These are phyloP conservation scores for Bradynema listronoti DNA, from an alignment of 1,140 invertebrate genomes.

Conservation along the genomic window DNA sequence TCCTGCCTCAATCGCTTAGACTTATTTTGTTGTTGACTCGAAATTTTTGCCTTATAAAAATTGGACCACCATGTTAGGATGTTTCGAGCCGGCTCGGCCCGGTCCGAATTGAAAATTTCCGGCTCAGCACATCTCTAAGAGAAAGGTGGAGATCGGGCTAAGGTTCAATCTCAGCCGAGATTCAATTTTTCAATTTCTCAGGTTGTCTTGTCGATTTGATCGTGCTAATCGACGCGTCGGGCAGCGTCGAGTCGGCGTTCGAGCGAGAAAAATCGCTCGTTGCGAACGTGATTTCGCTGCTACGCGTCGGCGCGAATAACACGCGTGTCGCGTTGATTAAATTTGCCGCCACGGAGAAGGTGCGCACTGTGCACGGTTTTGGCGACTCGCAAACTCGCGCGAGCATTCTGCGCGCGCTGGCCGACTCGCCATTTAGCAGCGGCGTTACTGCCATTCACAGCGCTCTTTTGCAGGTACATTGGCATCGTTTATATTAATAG, in stretches of 20 bases:
- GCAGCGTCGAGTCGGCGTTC: constrained; percentile 43
- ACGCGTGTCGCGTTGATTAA: constrained; percentile 48
- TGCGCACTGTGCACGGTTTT: constrained; percentile 43
- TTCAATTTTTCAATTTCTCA: background rate
- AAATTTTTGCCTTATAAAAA: too few species aligned
- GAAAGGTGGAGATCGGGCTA: too few species aligned
- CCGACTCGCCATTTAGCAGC: constrained; percentile 32
- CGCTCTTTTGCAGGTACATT: constrained; percentile 32
- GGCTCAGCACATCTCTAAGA: too few species aligned
- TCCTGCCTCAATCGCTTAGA: too few species aligned
- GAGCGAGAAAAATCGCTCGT: constrained; percentile 41
- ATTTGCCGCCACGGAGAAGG: constrained; percentile 47
- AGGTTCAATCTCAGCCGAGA: too few species aligned
- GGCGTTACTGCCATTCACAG: constrained; percentile 49
- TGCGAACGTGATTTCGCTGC: constrained; percentile 30
- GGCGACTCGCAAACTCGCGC: constrained; percentile 18
- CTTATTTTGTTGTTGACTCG: too few species aligned
- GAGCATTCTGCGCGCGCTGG: constrained; percentile 25
- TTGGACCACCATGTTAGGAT: too few species aligned
- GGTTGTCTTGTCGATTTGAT: constrained; percentile 45
- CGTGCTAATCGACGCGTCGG: constrained; percentile 47
- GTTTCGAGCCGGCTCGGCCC: too few species aligned
- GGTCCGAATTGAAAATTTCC: too few species aligned
- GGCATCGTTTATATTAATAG: background rate
- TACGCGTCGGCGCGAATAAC: constrained; percentile 40